Percentiles rank a stretch among this genome's conserved stretches.
Conservation (phyloP, 2,888 invertebrate genomes). For the Boloria euphrosyne region DNA sequence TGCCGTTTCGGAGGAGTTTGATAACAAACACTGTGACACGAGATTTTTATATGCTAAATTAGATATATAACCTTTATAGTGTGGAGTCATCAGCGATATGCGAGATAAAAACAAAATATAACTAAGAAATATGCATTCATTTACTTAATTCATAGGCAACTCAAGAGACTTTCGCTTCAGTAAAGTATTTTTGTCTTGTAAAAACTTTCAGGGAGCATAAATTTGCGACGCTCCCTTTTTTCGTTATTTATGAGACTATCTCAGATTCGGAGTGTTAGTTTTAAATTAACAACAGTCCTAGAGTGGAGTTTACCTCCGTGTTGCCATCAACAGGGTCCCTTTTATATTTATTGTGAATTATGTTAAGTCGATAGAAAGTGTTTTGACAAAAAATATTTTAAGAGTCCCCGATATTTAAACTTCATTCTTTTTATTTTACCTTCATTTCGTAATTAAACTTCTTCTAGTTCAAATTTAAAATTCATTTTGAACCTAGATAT, state of each 20-base stretch:
- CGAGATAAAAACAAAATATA: slow-evolving; percentile 1
- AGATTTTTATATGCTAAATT: no score
- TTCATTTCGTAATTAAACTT: no score
- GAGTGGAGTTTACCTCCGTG: slow-evolving; percentile 4
- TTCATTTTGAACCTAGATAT: no score
- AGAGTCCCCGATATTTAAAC: no score
- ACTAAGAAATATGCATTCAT: slow-evolving; percentile 14
- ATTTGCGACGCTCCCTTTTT: slow-evolving; percentile 53
- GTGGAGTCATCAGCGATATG: no score
- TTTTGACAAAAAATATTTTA: no score
- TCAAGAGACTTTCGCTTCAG: slow-evolving; percentile 7
- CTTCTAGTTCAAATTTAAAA: no score
- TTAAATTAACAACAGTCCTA: slow-evolving; percentile 61
- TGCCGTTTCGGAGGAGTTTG: no score
- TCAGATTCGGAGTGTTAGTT: slow-evolving; percentile 59
- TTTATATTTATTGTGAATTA: slow-evolving; percentile 12
- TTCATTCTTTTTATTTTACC: no score
- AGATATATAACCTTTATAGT: no score
- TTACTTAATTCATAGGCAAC: slow-evolving; percentile 11
- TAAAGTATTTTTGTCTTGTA: slow-evolving; percentile 26
- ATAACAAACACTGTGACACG: no score
- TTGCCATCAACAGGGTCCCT: slow-evolving; percentile 4
- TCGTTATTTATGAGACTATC: slow-evolving; percentile 74
- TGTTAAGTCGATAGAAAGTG: slow-evolving; percentile 4
- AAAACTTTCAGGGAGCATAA: slow-evolving; percentile 47